These are phyloP conservation scores for Ormia ochracea DNA, from an alignment of 2,888 invertebrate species.

Conservation along the genomic window DNA sequence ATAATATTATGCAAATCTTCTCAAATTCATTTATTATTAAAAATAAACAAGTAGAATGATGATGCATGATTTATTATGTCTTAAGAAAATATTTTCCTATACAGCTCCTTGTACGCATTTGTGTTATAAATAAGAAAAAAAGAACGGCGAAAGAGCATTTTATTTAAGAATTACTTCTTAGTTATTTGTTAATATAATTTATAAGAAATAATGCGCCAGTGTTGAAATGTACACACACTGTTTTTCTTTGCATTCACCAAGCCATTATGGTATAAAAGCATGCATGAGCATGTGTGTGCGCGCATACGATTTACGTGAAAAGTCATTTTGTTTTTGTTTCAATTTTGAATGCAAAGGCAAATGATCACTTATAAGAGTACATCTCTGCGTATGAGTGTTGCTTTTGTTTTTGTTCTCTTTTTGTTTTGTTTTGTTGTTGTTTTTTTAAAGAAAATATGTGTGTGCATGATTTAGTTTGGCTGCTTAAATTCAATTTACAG, in stretches of 20 bases:
- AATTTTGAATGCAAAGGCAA: slow-evolving; percentile 32
- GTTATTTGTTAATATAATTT: slow-evolving; percentile 12
- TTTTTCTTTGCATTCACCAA: slow-evolving; percentile 16
- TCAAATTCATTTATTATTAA: slow-evolving; percentile 55
- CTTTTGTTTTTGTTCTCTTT: no score
- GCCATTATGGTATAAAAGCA: no score
- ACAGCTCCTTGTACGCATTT: not conserved
- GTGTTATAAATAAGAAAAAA: not conserved
- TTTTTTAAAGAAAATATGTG: not conserved
- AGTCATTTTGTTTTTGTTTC: not conserved
- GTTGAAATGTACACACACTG: not conserved
- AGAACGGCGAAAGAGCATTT: not conserved
- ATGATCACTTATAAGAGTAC: slow-evolving; percentile 1
- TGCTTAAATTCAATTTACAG: not conserved
- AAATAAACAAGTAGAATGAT: slow-evolving; percentile 51
- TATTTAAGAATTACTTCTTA: slow-evolving; percentile 6
- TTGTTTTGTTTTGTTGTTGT: no score
- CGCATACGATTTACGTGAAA: not conserved
- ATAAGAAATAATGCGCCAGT: not conserved
- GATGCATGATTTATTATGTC: slow-evolving; percentile 55
- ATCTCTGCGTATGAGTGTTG: slow-evolving; percentile 15
- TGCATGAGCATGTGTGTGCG: not conserved
- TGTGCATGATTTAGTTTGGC: not conserved
- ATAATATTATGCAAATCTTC: slow-evolving; percentile 60
- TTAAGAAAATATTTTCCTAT: slow-evolving; percentile 29